Base-by-base conservation (phyloP, 2,113 vertebrate genomes). In the Brachionichthys hirsutus region DNA sequence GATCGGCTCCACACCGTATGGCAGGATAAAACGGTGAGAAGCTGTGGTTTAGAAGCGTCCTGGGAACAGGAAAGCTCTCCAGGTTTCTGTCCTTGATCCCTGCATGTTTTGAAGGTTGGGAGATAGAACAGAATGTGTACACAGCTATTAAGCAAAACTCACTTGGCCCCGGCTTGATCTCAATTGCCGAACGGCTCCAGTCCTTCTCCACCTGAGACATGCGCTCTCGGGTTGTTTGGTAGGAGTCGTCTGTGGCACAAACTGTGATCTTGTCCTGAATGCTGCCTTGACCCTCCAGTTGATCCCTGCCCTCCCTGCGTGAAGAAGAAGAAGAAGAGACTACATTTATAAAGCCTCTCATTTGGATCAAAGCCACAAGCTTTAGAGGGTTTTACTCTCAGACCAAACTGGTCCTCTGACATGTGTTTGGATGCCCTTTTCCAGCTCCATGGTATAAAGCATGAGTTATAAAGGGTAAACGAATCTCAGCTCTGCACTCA, bases 211-310 rank as follows among this genome's bases (percentile, higher is more conserved):
- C 91, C 56, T 85, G 90, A 46, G 92, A 90, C 89, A 88, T 81
- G 3, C 79, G 87, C 66, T 92, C 92, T 46, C 78, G 83, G 16
- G 87, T 92, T 22, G 80, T 85, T 84, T 92, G 92, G 83, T 86
- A 92, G 41, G 89, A 89, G 79, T 93, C 92, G 12, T 92, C 90
- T 4, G 91, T 90, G 75, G 93, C 92, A 69, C 94, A 95, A 64
- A 94, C 87, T 0, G 92, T 94, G 78, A 95, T 94, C 81, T 94
- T 93, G 82, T 92, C 92, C 81, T 86, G 93, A 85, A 95, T 93
- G 46, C 89, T 92, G 45, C 95, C 95, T 80, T 93, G 84, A 70
- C 91, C 90, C 81, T 91, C 89, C 79, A 96, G 90, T 50, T 86
- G 75, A 55, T 91, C 89, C 80, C 73, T 87, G 62, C 84, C 91